phyloP scores from a whole-genome alignment of 2,113 vertebrate genomes.

The Spermophilus dauricus region DNA sequence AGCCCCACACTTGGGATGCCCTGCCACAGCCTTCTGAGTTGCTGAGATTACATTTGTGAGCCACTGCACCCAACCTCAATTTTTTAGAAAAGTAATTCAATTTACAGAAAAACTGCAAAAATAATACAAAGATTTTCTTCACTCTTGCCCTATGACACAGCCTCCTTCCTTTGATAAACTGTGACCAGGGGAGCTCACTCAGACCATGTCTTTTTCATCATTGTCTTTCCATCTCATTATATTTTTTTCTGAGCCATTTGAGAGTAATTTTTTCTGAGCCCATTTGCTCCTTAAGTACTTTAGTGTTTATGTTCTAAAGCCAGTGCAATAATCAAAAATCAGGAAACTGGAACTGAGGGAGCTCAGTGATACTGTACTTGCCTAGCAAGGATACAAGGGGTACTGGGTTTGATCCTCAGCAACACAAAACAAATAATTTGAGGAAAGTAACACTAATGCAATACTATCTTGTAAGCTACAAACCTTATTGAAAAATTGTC shows the following conservation, averaged over 20 bases:
- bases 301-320: background rate
- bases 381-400: too few relatives aligned
- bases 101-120: background rate
- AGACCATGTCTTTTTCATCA: background rate
- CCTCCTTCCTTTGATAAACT: too few relatives aligned
- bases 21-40: background rate
- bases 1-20: background rate
- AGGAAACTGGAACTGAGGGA: too few relatives aligned
- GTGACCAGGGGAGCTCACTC: too few relatives aligned
- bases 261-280: background rate
- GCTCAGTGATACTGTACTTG: too few relatives aligned
- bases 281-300: background rate
- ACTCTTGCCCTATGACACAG: too few relatives aligned
- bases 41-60: background rate
- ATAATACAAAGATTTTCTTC: background rate
- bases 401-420: background rate
- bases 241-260: background rate
- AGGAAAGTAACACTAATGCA: background rate
- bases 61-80: background rate
- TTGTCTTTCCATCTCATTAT: background rate
- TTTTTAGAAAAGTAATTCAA: background rate
- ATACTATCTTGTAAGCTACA: background rate
- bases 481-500: background rate
- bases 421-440: background rate
- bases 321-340: too few relatives aligned